Evolutionary conservation across 1,140 invertebrate species (phyloP), one percentile per base, ranked within the genome.

Genomic region (Halyomorpha halys): DNA sequence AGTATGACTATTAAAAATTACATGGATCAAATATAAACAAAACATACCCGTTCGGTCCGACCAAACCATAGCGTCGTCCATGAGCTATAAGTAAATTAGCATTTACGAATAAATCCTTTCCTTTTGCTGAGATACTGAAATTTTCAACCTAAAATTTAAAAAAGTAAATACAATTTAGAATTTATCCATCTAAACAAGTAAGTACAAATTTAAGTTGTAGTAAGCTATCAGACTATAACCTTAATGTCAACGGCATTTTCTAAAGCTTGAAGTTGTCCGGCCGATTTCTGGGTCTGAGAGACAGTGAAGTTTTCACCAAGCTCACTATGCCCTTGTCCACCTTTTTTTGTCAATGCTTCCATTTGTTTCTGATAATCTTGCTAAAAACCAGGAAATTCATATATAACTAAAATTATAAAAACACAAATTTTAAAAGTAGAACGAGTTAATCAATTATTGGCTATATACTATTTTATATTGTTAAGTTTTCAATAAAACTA

Each of bases 211-310:
- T 56, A 23, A n/a, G 45, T 47, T 3, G 2, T n/a, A 47, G 18
- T 19, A 47, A 5, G 2, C 47, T 49, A 18, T 19, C 1, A 5
- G 3, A 47, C 13, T 9, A 16, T 23, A 15, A 72, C 87, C 81
- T 98, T 98, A 27, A 99, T 99, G 76, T 99, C 96, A 19, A 97
- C 87, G 4, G 94, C 93, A 75, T 95, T 91, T 73, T 98, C 95
- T 59, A 97, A 70, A 23, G 91, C 86, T 44, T 84, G 84, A 69
- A 88, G 82, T 69, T 94, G 87, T 71, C 89, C 88, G 21, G 84
- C 83, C 63, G 87, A 84, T 76, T 91, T 93, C 71, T 92, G 86
- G n/a, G 86, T 84, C 75, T 96, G 92, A 11, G 96, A 98, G 56
- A 99, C 87, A 4, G 95, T 94, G 73, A 99, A 99, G 75, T 98